Base-by-base conservation (phyloP, 92 coral and sea anemone genomes). In the Parazoanthus swiftii region DNA sequence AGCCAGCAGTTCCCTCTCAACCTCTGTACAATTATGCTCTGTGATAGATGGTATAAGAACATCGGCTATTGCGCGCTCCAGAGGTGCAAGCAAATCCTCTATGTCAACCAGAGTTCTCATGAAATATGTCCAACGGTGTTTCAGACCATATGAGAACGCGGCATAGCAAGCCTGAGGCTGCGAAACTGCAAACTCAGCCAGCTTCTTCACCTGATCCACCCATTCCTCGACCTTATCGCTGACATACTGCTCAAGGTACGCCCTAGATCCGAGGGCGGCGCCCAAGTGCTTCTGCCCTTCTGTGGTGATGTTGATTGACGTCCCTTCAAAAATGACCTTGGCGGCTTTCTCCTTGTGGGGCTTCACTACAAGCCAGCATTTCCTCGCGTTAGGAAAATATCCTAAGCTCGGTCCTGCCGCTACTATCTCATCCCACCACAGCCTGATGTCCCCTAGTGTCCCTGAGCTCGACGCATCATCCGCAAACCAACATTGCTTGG, bases 231-330 rank as follows among this genome's bases (percentile, higher is more conserved):
- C 86, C 75, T 86, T 86, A 23, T 76, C 83, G 68, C 43, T 26
- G 23, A 86, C 89, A 50, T 86, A 86, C 29, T 59, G 73, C 48
- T 51, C 76, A 2, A 87, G 76, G 79, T 50, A 79, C 21, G 33
- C 74, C 48, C 90, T 38, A 36, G 90, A 88, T 80, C 90, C 90
- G 42, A 88, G 14, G 48, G 78, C 87, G 26, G 90, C 86, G 63
- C 86, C 90, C 6, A 88, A 59, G 42, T 87, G 89, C 68, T 87
- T 87, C 70, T 87, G 89, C 74, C 89, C 89, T 78, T 87, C 73
- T 35, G 73, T 78, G 63, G 85, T 79, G 11, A 76, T 48, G 63
- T 76, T 86, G 82, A 86, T 76, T 23, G 43, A 81, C 35, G 89
- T 86, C 25, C 65, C 89, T 25, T 75, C 6, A 36, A 86, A 86